A percentile compares a stretch with the other conserved stretches of the same genome.
Evolutionary conservation across 2,113 vertebrate genomes (phyloP).

Genomic region (Cyprinodon tularosa): DNA sequence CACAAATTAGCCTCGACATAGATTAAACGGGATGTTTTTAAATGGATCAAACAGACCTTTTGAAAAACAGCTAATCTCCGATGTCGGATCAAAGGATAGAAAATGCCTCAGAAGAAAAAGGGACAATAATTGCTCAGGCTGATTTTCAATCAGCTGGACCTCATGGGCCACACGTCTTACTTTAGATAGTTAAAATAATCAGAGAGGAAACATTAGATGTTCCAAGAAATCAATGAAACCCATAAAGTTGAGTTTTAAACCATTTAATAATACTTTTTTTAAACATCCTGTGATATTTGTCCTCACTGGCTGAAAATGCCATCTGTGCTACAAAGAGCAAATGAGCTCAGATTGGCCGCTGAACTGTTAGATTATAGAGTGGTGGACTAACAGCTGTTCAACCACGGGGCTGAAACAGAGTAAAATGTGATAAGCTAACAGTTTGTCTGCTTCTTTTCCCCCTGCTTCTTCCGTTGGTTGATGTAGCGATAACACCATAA

Average conservation of each 20-base stretch:
- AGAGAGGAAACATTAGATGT: not conserved
- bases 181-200: not conserved
- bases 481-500: constrained; percentile 82
- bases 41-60: constrained; percentile 66
- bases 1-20: constrained; percentile 35
- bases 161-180: not conserved
- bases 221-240: not conserved
- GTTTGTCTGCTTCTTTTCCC: constrained; percentile 58
- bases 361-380: constrained; percentile 39
- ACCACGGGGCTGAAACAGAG: constrained; percentile 30
- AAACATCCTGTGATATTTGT: constrained; percentile 43
- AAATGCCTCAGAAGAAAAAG: constrained; percentile 30
- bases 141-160: constrained; percentile 11
- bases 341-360: constrained; percentile 41
- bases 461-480: constrained; percentile 73
- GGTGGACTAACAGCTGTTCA: constrained; percentile 45
- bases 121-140: constrained; percentile 11
- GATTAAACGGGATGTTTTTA: constrained; percentile 50
- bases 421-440: constrained; percentile 65
- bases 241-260: constrained; percentile 17
- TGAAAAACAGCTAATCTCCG: constrained; percentile 34
- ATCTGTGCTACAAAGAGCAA: constrained; percentile 36
- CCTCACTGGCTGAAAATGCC: constrained; percentile 38
- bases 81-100: constrained; percentile 56
- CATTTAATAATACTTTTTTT: not conserved